Conservation (phyloP, 1,140 invertebrate genomes). For the Homarus americanus region DNA sequence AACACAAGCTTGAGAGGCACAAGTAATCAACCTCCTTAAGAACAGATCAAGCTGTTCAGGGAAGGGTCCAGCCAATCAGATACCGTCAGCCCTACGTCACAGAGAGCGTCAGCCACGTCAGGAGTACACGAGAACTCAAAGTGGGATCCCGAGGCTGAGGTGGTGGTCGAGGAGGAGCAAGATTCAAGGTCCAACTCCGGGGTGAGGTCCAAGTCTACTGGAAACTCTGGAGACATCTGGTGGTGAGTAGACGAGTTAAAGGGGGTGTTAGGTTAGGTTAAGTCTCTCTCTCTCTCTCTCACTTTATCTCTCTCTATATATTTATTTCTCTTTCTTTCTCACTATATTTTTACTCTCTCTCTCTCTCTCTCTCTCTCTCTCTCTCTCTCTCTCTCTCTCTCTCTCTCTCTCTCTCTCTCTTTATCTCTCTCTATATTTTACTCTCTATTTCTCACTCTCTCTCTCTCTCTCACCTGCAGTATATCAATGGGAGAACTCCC, state of each 20-base stretch:
- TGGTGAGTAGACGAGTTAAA: not conserved
- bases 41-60: conserved; percentile 54
- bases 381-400: too few species aligned
- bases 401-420: too few species aligned
- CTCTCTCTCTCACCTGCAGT: conserved; percentile 13
- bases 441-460: not conserved
- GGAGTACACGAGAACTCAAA: conserved; percentile 67
- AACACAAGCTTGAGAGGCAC: too few species aligned
- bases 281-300: not conserved
- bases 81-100: conserved; percentile 49
- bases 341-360: too few species aligned
- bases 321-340: too few species aligned
- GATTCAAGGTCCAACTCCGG: conserved; percentile 57
- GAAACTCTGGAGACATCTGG: conserved; percentile 65
- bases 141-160: conserved; percentile 50
- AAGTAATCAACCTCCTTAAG: too few species aligned
- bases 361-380: too few species aligned
- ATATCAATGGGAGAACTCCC: conserved; percentile 57
- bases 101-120: conserved; percentile 59
- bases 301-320: too few species aligned
- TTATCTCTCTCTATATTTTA: too few species aligned
- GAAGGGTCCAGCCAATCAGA: conserved; percentile 64
- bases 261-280: not conserved
- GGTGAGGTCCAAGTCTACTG: conserved; percentile 53
- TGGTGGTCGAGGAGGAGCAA: conserved; percentile 42